Evolutionary conservation across 2,797 vertebrate genomes (phyloP), one percentile per base, ranked within the genome.

Genomic region (Pithecia hirsuta): DNA sequence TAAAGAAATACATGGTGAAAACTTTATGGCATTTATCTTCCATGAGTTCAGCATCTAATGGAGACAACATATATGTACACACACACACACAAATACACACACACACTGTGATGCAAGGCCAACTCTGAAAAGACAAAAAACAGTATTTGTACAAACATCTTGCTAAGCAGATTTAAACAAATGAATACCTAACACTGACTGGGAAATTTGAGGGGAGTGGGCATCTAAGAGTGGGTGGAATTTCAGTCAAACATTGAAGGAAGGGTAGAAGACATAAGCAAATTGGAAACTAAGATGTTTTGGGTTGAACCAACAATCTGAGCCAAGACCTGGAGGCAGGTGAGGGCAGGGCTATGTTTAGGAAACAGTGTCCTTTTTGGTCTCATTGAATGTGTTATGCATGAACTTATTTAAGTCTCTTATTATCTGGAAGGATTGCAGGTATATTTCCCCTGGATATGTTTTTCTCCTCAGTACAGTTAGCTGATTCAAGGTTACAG

Each of bases 401-500:
- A 30, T 79, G 61, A 94, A 89, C 50, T 36, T 89, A 52, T 50
- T 30, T 72, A 92, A 87, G 28, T 76, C 22, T 82, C 36, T 87
- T 72, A 15, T 76, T 83, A 36, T 64, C 46, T 55, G 48, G 28
- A 76, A 95, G 17, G 36, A 13, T 74, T 17, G 46, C 41, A 79
- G 46, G 12, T 39, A 9, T 57, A 75, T 90, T 89, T 81, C 12
- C 33, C n/a, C 4, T 13, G 10, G n/a, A 55, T 75, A 41, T 44
- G 24, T 88, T 95, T 81, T 79, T 93, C 74, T 89, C 39, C 17
- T 85, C 20, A 8, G 12, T 50, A 20, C 20, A 33, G 19, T 72
- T 86, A 76, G 6, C 20, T 93, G 92, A 97, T 10, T 91, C 67
- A 96, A 95, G n/a, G 55, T 72, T 41, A 91, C 39, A 72, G 61